Evolutionary conservation across 2,888 invertebrate species (phyloP).

Genomic region (Stenodema calcarata): DNA sequence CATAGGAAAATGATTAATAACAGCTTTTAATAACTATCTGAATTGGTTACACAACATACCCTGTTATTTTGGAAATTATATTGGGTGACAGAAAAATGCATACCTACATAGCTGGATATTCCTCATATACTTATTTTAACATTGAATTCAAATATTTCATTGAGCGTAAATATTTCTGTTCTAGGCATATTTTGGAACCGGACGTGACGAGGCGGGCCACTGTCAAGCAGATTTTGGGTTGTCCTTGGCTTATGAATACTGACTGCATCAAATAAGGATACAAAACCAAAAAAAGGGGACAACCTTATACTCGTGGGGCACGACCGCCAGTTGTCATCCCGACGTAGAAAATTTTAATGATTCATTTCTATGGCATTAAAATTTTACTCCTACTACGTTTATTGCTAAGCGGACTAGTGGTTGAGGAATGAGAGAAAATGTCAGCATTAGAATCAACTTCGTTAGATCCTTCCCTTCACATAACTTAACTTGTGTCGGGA

Average conservation of each 20-base stretch:
- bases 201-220: slow-evolving; percentile 64
- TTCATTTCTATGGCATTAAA: background rate
- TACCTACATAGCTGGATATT: too few species aligned
- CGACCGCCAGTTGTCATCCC: background rate
- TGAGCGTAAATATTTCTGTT: slow-evolving; percentile 28
- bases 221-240: slow-evolving; percentile 61
- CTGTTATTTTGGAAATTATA: too few species aligned
- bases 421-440: too few species aligned
- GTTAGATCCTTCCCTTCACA: too few species aligned
- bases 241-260: slow-evolving; percentile 58
- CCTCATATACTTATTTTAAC: too few species aligned
- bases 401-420: background rate
- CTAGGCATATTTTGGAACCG: slow-evolving; percentile 65
- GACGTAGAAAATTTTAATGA: slow-evolving; percentile 8
- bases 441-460: too few species aligned
- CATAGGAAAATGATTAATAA: too few species aligned
- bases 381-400: background rate
- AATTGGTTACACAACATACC: too few species aligned
- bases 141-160: too few species aligned
- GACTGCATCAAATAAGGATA: background rate
- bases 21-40: too few species aligned
- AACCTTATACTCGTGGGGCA: background rate
- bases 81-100: too few species aligned
- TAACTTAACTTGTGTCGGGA: too few species aligned
- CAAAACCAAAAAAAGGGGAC: background rate